These are phyloP conservation scores for Drymodes brunneopygia DNA, from an alignment of 2,113 vertebrate genomes.

Conservation along the genomic window DNA sequence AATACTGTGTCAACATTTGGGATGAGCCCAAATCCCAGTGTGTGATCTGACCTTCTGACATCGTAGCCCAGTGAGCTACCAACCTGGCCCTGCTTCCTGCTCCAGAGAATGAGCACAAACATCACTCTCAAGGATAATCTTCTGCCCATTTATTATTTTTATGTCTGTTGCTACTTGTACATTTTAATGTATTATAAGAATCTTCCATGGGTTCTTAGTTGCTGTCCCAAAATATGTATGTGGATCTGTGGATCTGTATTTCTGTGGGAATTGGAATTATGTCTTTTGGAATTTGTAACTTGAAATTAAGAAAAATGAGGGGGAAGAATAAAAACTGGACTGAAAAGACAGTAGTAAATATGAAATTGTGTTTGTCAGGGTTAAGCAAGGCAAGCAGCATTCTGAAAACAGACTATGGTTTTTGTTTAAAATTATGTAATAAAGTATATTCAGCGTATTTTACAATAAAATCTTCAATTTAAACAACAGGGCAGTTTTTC, in stretches of 20 bases:
- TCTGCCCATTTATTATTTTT: not conserved
- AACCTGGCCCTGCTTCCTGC: slow-evolving; percentile 7
- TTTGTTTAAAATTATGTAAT: not conserved
- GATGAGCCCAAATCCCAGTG: slow-evolving; percentile 18
- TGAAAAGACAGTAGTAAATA: not conserved
- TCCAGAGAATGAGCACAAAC: not conserved
- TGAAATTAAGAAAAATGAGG: not conserved
- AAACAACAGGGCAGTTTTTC: not conserved
- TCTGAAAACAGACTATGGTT: not conserved
- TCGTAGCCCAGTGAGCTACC: not conserved
- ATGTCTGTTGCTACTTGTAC: not conserved
- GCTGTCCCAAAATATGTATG: not conserved
- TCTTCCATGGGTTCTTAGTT: not conserved
- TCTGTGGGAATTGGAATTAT: not conserved
- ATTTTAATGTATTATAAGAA: not conserved
- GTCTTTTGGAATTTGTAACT: not conserved
- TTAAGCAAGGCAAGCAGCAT: not conserved
- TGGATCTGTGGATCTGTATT: not conserved
- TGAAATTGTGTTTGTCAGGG: not conserved
- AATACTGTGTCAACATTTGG: slow-evolving; percentile 7
- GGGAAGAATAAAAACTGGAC: not conserved
- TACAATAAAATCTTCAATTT: not conserved
- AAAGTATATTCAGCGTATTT: not conserved
- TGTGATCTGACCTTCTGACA: slow-evolving; percentile 31
- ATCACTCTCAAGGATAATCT: not conserved